A percentile compares a stretch with the other conserved stretches of the same genome.
Conservation (phyloP, 2,888 invertebrate species). For the Catocala fraxini region DNA sequence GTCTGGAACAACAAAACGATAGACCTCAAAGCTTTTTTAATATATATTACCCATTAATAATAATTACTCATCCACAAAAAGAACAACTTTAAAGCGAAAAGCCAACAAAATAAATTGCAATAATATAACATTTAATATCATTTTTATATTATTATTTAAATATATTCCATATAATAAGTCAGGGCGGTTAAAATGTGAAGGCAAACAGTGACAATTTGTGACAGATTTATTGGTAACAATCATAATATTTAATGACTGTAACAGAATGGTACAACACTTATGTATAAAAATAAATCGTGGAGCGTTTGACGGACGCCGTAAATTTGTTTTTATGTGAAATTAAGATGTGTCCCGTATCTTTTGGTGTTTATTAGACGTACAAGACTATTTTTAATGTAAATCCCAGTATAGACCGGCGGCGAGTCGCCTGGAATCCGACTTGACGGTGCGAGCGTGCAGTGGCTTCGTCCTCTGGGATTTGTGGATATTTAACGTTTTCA, state of each 20-base stretch:
- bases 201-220: constrained; percentile 35
- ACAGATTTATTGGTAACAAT: constrained; percentile 78
- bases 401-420: constrained; percentile 26
- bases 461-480: neutral
- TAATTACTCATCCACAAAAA: too few relatives aligned
- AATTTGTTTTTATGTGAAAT: constrained; percentile 83
- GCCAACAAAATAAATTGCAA: neutral
- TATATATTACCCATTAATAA: too few relatives aligned
- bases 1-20: too few relatives aligned
- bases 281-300: constrained; percentile 73
- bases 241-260: constrained; percentile 77
- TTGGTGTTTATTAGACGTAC: constrained; percentile 69
- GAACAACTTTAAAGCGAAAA: too few relatives aligned
- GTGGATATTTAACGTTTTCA: neutral
- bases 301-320: constrained; percentile 65
- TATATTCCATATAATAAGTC: constrained; percentile 10
- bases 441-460: neutral
- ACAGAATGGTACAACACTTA: constrained; percentile 72
- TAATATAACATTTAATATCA: constrained; percentile 1
- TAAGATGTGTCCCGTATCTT: constrained; percentile 81
- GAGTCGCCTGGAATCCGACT: neutral
- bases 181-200: constrained; percentile 22
- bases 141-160: constrained; percentile 10
- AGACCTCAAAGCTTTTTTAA: too few relatives aligned
- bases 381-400: constrained; percentile 54